Base-by-base conservation (phyloP, 2,797 vertebrate species). In the Brotogeris chrysoptera region DNA sequence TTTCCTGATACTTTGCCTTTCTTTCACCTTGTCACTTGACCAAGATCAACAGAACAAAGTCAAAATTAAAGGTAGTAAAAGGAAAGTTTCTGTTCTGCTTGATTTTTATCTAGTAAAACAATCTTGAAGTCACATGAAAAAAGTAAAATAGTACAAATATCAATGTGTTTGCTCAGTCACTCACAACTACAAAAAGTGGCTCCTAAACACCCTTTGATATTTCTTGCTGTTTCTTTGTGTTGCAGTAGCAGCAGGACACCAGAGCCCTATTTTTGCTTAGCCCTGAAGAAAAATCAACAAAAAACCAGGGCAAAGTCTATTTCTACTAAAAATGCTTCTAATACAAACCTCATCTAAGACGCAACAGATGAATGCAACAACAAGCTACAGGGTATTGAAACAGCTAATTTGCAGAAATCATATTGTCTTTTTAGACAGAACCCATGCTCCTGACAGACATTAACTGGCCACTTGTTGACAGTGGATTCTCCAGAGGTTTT, bases 101-200 rank as follows among this genome's bases (percentile, higher is more conserved):
- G 63, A 76, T 81, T 95, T 96, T 92, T 96, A 86, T 92, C 87
- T 91, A 68, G 34, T 61, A 69, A 80, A 82, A 66, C 34, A 61
- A 69, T 86, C 90, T 90, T 85, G 71, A 88, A 78, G 27, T 65
- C 50, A 69, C 15, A 66, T 15, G 20, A 65, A 50, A 80, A 74
- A 94, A 72, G 65, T 55, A 57, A 70, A 90, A 5, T 50, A 63
- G 53, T 76, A 88, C 66, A 92, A 84, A 86, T 90, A 95, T 49
- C 30, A 55, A 25, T 53, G 49, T 86, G 55, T 92, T 96, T 92
- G 71, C 74, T 92, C 70, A 88, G 83, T 90, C 60, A 90, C n/a
- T 93, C 43, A 30, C 38, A 66, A 73, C n/a, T 72, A 52, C 15
- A 79, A 64, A 84, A 81, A 94, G 74, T 47, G 44, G 15, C 17